Percentiles rank a stretch among this genome's conserved stretches.
phyloP scores from a whole-genome alignment of 2,888 invertebrate genomes.

The Labia minor region DNA sequence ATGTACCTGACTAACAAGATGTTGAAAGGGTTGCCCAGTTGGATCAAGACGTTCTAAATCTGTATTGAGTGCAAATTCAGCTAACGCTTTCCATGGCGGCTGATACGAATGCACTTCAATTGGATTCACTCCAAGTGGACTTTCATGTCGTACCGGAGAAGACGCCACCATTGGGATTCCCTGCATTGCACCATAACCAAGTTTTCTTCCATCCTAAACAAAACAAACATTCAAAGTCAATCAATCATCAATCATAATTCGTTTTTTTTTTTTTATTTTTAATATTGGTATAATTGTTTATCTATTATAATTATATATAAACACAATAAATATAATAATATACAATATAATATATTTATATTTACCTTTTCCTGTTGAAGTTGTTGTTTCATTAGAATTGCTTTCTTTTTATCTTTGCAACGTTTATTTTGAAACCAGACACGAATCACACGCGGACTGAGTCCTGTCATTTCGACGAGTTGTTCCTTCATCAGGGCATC shows the following conservation, averaged over 20 bases:
- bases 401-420: slow-evolving; percentile 96
- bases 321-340: too few relatives aligned
- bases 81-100: slow-evolving; percentile 93
- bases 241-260: too few relatives aligned
- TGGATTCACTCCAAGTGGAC: slow-evolving; percentile 73
- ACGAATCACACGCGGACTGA: slow-evolving; percentile 93
- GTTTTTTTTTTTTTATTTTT: too few relatives aligned
- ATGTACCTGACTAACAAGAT: slow-evolving; percentile 84
- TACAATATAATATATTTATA: too few relatives aligned
- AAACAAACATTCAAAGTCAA: neutral
- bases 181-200: slow-evolving; percentile 89
- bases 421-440: slow-evolving; percentile 99
- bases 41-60: slow-evolving; percentile 81
- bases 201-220: slow-evolving; percentile 79
- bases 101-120: slow-evolving; percentile 89
- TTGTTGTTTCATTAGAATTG: slow-evolving; percentile 91
- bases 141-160: slow-evolving; percentile 82
- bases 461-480: slow-evolving; percentile 95
- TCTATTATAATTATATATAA: too few relatives aligned
- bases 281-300: too few relatives aligned
- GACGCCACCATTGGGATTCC: slow-evolving; percentile 97
- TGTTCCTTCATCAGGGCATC: slow-evolving; percentile 99
- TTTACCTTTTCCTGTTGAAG: slow-evolving; percentile 95
- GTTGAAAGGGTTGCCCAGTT: slow-evolving; percentile 85
- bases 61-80: slow-evolving; percentile 89